Base-by-base conservation (phyloP, 2,888 invertebrate species). In the Eupithecia subfuscata region DNA sequence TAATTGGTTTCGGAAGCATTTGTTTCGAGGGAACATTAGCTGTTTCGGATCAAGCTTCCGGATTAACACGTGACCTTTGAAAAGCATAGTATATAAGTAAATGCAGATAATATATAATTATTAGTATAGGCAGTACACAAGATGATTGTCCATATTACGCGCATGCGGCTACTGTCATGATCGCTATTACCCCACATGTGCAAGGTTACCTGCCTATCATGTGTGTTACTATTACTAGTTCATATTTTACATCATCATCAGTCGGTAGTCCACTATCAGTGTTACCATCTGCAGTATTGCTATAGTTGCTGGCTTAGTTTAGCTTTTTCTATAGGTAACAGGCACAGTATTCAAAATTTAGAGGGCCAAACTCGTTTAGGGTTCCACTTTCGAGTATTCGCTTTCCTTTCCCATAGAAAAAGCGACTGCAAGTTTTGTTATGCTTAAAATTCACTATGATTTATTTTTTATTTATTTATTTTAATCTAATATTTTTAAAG, bases 151-250 rank as follows among this genome's bases (percentile, higher is more conserved):
- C 18, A 43, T 43, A 70, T 63, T 70, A 70, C 70, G 16, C 70
- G 37, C 52, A 65, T 74, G 48, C 45, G 16, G 45, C 45, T 30
- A 60, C 69, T 70, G 74, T 64, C 69, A 67, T 73, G 40, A 48
- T 40, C 56, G 70, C 70, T 70, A 74, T 74, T 74, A 74, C 74
- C 67, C 74, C 65, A 67, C 48, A 74, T 68, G 60, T 48, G 67
- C 74, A 71, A 74, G 74, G 74, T 67, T 63, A 64, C 48, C 52
- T 37, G 65, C 37, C 45, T 45, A 30, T 69, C 40, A 40, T 43
- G 45, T 69, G 68, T 60, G 25, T 25, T 60, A 60, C 60, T 56
- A 12, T 56, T 56, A 56, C 22, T 60, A 60, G 60, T 60, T 60
- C 22, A 60, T 60, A 60, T 60, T 30, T 60, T 25, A 60, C 60